These are phyloP conservation scores for Hafferia zeledoni DNA, from an alignment of 2,797 vertebrate genomes.

Conservation along the genomic window DNA sequence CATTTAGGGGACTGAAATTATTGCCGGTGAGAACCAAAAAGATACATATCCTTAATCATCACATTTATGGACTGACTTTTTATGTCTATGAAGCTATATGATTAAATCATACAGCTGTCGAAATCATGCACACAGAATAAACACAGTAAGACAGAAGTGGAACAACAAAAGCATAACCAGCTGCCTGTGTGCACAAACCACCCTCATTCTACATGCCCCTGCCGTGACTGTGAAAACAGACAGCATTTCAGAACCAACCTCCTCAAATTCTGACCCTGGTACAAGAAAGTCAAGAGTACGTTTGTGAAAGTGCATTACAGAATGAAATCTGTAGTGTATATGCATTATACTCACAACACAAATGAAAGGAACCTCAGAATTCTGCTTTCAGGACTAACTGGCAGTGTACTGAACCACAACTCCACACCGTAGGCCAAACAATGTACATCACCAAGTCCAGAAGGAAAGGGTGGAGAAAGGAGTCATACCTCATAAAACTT, in stretches of 20 bases:
- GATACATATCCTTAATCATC: neutral
- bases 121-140: neutral
- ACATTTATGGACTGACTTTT: neutral
- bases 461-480: neutral
- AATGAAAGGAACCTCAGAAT: neutral
- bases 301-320: neutral
- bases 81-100: neutral
- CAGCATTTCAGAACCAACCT: neutral
- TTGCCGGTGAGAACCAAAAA: neutral
- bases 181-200: neutral
- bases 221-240: neutral
- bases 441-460: rapidly evolving
- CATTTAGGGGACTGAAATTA: neutral
- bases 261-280: neutral
- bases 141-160: neutral
- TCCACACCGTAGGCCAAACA: rapidly evolving
- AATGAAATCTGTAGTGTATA: neutral
- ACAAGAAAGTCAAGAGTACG: neutral
- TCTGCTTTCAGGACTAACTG: neutral
- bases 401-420: neutral
- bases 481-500: conserved; percentile 14
- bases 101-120: neutral
- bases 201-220: neutral
- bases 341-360: neutral
- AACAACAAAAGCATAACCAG: neutral